phyloP scores from a whole-genome alignment of 2,888 invertebrate species.

The Biston stratarius region DNA sequence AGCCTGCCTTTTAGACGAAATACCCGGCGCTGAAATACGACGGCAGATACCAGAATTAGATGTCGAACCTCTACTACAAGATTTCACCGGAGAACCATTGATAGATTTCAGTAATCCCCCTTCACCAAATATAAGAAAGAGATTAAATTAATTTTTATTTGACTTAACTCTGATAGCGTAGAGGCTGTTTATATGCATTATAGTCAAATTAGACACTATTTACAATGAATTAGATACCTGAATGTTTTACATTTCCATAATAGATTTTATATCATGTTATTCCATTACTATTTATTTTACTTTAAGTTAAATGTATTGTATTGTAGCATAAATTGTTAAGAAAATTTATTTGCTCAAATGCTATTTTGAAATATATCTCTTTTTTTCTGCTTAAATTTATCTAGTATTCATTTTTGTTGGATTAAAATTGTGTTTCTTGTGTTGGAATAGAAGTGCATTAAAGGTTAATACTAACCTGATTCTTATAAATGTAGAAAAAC shows the following conservation, averaged over 20 bases:
- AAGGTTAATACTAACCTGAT: background rate
- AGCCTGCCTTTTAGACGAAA: slow-evolving; percentile 73
- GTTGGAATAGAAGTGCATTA: background rate
- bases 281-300: slow-evolving; percentile 77
- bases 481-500: background rate
- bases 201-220: slow-evolving; percentile 52
- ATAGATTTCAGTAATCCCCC: slow-evolving; percentile 70
- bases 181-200: slow-evolving; percentile 65
- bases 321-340: slow-evolving; percentile 69
- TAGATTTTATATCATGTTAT: slow-evolving; percentile 85
- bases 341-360: slow-evolving; percentile 82
- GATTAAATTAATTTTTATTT: slow-evolving; percentile 38
- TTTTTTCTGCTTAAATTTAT: slow-evolving; percentile 55
- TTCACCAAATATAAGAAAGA: slow-evolving; percentile 72
- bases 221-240: slow-evolving; percentile 77
- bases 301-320: slow-evolving; percentile 70
- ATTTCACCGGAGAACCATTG: slow-evolving; percentile 51
- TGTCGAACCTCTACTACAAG: slow-evolving; percentile 59
- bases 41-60: slow-evolving; percentile 63
- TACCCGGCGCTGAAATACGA: slow-evolving; percentile 65
- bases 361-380: slow-evolving; percentile 71
- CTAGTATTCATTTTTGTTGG: slow-evolving; percentile 34
- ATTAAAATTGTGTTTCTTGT: background rate
- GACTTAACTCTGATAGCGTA: slow-evolving; percentile 42
- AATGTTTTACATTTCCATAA: slow-evolving; percentile 81